Evolutionary conservation across 2,113 vertebrate genomes (phyloP).

Genomic region (Mormyrus iriodes): DNA sequence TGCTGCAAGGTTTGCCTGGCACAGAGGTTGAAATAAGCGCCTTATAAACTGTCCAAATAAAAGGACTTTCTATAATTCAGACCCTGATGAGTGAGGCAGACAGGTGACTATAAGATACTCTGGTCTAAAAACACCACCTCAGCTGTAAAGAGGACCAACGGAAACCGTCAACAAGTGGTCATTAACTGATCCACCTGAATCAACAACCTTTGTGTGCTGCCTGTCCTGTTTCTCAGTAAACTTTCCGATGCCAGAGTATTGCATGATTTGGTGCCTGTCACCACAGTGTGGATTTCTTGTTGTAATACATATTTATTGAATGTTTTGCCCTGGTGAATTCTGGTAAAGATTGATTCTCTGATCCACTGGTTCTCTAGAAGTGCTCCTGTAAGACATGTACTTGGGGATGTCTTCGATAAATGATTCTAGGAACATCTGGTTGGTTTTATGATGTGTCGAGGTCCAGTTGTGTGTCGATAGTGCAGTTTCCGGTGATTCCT

Average conservation of each 20-base stretch:
- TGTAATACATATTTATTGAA: neutral
- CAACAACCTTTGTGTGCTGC: neutral
- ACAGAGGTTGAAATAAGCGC: neutral
- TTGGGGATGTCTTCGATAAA: neutral
- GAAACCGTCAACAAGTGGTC: neutral
- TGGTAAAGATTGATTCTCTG: neutral
- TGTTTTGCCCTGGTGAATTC: neutral
- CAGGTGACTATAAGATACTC: neutral
- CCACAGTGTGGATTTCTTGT: neutral
- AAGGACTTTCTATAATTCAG: neutral
- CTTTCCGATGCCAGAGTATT: neutral
- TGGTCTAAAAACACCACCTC: neutral
- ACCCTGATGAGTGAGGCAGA: neutral
- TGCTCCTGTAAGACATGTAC: neutral
- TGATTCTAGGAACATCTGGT: neutral
- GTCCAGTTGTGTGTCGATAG: neutral
- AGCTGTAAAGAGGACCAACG: neutral
- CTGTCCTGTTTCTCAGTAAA: neutral
- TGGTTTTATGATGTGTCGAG: neutral
- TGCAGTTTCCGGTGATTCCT: neutral
- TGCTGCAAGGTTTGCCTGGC: neutral
- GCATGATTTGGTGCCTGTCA: neutral
- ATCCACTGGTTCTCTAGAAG: neutral
- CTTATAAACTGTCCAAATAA: neutral
- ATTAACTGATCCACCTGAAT: neutral